Base-by-base conservation (phyloP, 2,113 vertebrate species). In the Gobiocypris rarus region DNA sequence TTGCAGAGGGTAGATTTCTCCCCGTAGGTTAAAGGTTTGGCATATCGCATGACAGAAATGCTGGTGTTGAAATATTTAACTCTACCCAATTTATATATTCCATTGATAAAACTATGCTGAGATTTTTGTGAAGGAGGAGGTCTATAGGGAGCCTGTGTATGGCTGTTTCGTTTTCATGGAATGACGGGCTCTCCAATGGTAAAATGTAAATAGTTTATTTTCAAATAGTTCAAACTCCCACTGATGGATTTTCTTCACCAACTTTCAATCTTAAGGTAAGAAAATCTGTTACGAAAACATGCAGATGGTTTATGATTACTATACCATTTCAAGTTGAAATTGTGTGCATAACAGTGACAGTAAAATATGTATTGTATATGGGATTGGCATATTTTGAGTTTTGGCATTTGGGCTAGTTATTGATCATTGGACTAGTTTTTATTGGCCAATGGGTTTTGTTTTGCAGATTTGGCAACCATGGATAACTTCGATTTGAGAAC, bases 1-100 rank as follows among this genome's bases (percentile, higher is more conserved):
- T 26, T 14, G 70, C 11, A 0, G 7, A 26, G 38, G 22, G 70
- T 48, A 45, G 2, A 45, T 45, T 73, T 34, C 22, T 11, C 3
- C 17, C 17, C 41, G 11, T 13, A 73, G 41, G 69, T 73, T 48
- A 73, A 73, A 43, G 22, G 11, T 45, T 26, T 73, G 38, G 24
- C 69, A 73, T 26, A 15, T 73, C 45, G 69, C 41, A 45, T 73
- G 70, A 48, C n/a, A 73, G 41, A 45, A 48, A 48, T 73, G 19
- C 19, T 41, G n/a, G 19, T 69, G 5, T 48, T 45, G 11, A 15
- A 73, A 73, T 26, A 45, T 73, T 73, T 48, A 24, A 48, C 41
- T 45, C 10, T 24, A 71, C 41, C 10, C 1, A 41, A 69, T 69
- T 22, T 41, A 69, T 10, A 67, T 67, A 3, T 19, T 19, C 8